Evolutionary conservation across 2,888 invertebrate genomes (phyloP).

Genomic region (Ligdia adustata): DNA sequence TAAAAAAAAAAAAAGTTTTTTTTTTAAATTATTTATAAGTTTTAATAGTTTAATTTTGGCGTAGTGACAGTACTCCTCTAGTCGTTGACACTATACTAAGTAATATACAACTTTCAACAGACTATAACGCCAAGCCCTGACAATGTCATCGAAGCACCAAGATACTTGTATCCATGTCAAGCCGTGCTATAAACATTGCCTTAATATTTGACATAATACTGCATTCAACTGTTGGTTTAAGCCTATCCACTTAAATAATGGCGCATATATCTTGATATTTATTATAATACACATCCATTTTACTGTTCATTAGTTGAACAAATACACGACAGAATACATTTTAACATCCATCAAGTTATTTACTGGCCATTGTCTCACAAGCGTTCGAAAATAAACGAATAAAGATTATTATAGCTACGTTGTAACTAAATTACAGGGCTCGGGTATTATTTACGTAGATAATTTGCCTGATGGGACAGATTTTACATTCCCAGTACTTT

Average conservation of each 20-base stretch:
- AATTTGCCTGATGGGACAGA: conserved; percentile 37
- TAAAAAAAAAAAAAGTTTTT: no score
- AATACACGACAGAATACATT: conserved; percentile 22
- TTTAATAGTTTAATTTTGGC: no score
- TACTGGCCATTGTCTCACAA: conserved; percentile 30
- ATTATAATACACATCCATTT: conserved; percentile 11
- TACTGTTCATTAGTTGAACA: conserved; percentile 20
- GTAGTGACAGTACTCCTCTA: no score
- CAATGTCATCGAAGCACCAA: no score
- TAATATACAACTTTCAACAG: no score
- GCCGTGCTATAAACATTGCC: not conserved
- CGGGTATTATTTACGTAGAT: conserved; percentile 36
- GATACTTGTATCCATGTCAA: no score
- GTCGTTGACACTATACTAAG: no score
- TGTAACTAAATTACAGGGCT: conserved; percentile 29
- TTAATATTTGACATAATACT: conserved; percentile 14
- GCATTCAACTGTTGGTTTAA: conserved; percentile 12
- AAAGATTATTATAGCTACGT: conserved; percentile 20
- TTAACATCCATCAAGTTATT: conserved; percentile 25
- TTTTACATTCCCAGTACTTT: conserved; percentile 37
- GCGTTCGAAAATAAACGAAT: conserved; percentile 30
- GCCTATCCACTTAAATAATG: conserved; percentile 2
- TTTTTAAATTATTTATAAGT: no score
- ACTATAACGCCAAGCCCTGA: no score
- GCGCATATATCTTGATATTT: conserved; percentile 16